A percentile compares a stretch with the other conserved stretches of the same genome.
Evolutionary conservation across 2,888 invertebrate species (phyloP).

Genomic region (Priocnemis perturbator): DNA sequence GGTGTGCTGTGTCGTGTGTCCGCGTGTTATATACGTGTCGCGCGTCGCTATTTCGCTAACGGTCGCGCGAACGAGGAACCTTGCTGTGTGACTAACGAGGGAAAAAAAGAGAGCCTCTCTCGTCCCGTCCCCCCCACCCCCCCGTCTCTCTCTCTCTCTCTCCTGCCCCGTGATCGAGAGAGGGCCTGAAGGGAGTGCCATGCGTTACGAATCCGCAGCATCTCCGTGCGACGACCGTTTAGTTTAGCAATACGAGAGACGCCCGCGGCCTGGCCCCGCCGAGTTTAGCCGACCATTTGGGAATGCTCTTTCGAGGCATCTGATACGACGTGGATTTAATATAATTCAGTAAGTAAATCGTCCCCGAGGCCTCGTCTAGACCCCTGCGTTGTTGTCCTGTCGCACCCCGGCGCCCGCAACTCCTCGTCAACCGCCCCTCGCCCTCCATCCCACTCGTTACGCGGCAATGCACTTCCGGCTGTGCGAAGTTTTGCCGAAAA

Average conservation of each 20-base stretch:
- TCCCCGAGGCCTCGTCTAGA: conserved; percentile 51
- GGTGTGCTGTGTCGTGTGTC: conserved; percentile 63
- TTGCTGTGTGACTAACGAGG: conserved; percentile 43
- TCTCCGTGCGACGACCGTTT: conserved; percentile 41
- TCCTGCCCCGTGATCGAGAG: conserved; percentile 16
- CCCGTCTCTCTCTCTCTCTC: conserved; percentile 19
- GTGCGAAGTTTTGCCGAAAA: conserved; percentile 45
- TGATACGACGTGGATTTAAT: conserved; percentile 47
- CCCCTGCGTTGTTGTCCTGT: conserved; percentile 61
- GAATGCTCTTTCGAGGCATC: conserved; percentile 42
- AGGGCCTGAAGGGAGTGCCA: conserved; percentile 61
- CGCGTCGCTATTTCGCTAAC: conserved; percentile 41
- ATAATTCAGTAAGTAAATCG: conserved; percentile 62
- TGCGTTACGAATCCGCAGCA: conserved; percentile 62
- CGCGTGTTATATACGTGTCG: conserved; percentile 50
- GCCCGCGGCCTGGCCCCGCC: conserved; percentile 28
- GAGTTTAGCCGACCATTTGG: conserved; percentile 34
- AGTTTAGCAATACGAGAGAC: conserved; percentile 37
- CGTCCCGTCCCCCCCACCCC: no score
- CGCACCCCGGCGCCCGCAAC: conserved; percentile 42
- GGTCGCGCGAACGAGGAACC: conserved; percentile 24
- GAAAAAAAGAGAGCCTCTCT: conserved; percentile 42
- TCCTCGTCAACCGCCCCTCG: not conserved
- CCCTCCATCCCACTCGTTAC: conserved; percentile 22
- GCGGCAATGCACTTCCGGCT: conserved; percentile 59